Conservation (phyloP, 2,113 vertebrate species). For the Fregata magnificens region DNA sequence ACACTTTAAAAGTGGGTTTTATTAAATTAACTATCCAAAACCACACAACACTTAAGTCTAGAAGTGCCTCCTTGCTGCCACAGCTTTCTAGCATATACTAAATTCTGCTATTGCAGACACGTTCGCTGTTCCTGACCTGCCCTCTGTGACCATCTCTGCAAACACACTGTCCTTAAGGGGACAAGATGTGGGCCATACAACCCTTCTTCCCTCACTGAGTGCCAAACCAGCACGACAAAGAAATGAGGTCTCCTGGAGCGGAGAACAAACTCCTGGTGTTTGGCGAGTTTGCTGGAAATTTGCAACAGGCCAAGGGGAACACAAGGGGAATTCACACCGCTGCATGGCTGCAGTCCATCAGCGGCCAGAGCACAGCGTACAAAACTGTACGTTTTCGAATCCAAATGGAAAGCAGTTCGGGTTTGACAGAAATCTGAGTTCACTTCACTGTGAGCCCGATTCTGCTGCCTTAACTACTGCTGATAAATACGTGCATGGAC, state of each 20-base stretch:
- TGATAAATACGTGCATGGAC: neutral
- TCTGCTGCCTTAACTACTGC: neutral
- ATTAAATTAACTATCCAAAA: neutral
- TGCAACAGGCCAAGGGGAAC: neutral
- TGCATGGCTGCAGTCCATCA: neutral
- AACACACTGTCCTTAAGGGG: neutral
- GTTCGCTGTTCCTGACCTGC: neutral
- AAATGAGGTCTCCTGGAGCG: neutral
- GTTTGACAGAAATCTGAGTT: neutral
- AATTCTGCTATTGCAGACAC: neutral
- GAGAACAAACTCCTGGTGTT: neutral
- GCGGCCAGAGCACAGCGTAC: neutral
- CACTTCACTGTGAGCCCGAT: neutral
- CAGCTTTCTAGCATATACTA: neutral
- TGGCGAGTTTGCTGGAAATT: neutral
- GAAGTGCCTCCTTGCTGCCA: neutral
- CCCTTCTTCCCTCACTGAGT: neutral
- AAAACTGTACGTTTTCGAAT: neutral
- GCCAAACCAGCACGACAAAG: no score
- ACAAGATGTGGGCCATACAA: neutral
- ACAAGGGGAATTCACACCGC: neutral
- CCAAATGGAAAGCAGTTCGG: neutral
- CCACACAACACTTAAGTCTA: neutral
- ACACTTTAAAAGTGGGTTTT: neutral
- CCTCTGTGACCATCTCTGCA: neutral